Base-by-base conservation (phyloP, 30 jellyfish, hydroid and myxozoan genomes). In the Cassiopea xamachana region DNA sequence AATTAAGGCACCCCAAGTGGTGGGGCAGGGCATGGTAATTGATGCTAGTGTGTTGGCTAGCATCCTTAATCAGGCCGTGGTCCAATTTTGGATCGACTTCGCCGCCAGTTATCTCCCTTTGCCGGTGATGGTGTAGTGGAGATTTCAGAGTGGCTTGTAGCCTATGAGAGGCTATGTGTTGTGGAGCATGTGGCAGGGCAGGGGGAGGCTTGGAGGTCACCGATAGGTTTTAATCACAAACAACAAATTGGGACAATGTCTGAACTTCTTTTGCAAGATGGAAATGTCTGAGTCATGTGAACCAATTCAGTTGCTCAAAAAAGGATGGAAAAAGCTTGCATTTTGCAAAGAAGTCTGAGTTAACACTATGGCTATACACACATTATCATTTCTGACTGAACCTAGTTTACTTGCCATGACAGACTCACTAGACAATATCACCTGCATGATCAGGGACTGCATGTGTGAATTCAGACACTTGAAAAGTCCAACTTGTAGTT, bases 391-490 rank as follows among this genome's bases (percentile, higher is more conserved):
- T 70, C 47, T 75, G 43, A 87, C 39, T 75, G 83, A 82, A 17
- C 2, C 73, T 4, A 18, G 46, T n/a, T 48, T 82, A 19, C n/a
- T 46, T 2, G 43, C 43, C 6, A 27, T 10, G 14, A 61, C 94
- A 15, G 75, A 48, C 4, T 60, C 89, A 16, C 50, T 75, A 46
- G 67, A 67, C 47, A 48, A 68, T 69, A 73, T 87, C 73, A 75
- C 94, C 60, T 87, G 94, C 83, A 68, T 87, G 94, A 87, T 87
- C 84, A 75, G 83, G 73, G 94, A 87, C 51, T 87, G 94, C 77
- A 87, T 87, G 88, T 87, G 61, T 45, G 84, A 75, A 46, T 77
- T 87, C 83, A 73, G 77, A 4, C 64, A 73, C 46, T 70, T 87
- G 8, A 77, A 87, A n/a, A 86, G 74, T 8, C 93, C 93, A 59